Conservation (phyloP, 37 sponge, comb jelly and placozoan genomes). For the Agelas oroides region DNA sequence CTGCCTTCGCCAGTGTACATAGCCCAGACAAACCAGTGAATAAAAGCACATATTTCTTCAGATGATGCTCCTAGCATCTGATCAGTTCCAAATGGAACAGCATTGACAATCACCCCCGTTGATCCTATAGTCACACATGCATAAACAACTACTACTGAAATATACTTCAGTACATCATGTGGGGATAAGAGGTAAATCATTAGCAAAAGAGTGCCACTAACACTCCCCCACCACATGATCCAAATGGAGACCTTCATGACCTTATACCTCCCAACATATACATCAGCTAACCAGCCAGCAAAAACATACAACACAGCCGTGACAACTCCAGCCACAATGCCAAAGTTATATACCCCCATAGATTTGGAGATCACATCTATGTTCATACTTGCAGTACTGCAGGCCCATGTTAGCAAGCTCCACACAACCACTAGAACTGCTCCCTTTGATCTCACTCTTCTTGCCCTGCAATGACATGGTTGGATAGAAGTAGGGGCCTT, state of each 20-base stretch:
- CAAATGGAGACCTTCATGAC: slow-evolving; percentile 16
- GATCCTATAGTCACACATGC: not conserved
- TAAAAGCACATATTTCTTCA: not conserved
- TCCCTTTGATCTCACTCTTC: not conserved
- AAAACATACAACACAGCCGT: slow-evolving; percentile 12
- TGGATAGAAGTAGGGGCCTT: too few species aligned
- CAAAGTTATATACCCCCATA: not conserved
- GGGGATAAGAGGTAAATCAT: too few species aligned
- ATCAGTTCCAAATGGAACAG: slow-evolving; percentile 3
- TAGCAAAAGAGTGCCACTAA: not conserved
- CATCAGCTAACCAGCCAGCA: slow-evolving; percentile 45
- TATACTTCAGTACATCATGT: too few species aligned
- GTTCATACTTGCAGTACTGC: too few species aligned
- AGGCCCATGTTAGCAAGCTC: too few species aligned
- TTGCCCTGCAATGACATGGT: too few species aligned
- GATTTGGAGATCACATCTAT: too few species aligned
- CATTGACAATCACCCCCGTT: not conserved
- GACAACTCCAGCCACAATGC: not conserved
- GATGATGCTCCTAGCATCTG: slow-evolving; percentile 1
- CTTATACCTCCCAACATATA: slow-evolving; percentile 11
- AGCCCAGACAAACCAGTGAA: slow-evolving; percentile 17
- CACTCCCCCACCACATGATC: slow-evolving; percentile 15
- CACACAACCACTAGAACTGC: not conserved
- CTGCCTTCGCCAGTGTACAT: not conserved
- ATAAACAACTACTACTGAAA: not conserved